Conservation (phyloP, 1,140 invertebrate genomes). For the Anastrepha obliqua region DNA sequence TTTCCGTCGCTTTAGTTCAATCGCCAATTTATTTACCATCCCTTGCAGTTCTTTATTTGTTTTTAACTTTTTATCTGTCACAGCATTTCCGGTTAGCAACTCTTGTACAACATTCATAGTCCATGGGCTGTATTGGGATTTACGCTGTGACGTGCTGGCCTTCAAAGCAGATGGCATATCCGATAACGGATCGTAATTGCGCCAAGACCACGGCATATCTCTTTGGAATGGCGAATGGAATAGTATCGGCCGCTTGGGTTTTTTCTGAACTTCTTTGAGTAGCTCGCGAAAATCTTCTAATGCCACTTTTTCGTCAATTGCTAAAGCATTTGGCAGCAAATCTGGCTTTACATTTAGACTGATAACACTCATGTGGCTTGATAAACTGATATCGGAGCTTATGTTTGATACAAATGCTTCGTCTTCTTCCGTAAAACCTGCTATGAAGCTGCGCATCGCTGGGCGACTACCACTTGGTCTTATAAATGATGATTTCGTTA, state of each 20-base stretch:
- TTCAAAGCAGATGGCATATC: background rate
- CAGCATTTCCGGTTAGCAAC: background rate
- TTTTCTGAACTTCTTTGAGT: background rate
- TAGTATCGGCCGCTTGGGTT: background rate
- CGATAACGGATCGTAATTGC: background rate
- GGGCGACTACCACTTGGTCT: too few relatives aligned
- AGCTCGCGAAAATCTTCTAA: background rate
- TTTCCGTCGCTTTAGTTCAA: background rate
- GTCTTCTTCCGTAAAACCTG: background rate
- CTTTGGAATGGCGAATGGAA: slow-evolving; percentile 11
- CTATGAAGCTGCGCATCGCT: background rate
- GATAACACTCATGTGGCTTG: too few relatives aligned
- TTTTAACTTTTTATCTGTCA: background rate
- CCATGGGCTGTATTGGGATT: background rate
- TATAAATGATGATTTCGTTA: too few relatives aligned
- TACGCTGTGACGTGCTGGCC: background rate
- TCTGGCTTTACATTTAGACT: background rate
- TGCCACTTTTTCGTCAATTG: background rate
- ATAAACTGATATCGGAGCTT: background rate
- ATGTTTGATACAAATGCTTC: background rate
- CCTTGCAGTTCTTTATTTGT: background rate
- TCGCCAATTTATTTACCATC: background rate
- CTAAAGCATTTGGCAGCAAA: background rate
- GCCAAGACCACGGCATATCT: background rate
- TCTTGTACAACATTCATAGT: background rate